Evolutionary conservation across 2,888 invertebrate species (phyloP), one percentile per base, ranked within the genome.

Genomic region (Choristoneura rosaceana): DNA sequence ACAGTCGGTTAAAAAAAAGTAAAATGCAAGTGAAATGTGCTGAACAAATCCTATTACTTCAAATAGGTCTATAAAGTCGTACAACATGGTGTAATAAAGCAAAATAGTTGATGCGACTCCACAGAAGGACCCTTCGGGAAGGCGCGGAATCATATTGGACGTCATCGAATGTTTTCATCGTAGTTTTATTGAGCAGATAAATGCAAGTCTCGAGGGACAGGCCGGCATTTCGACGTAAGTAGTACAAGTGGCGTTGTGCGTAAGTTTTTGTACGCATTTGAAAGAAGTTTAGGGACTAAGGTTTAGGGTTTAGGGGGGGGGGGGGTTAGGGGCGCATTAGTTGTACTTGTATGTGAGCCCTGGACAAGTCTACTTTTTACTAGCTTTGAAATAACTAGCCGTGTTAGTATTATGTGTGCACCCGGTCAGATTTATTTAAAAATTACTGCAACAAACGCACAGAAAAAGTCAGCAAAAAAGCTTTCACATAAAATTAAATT

Each of bases 151-250:
- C 87, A 87, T 90, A 91, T 90, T 90, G 89, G 87, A 90, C 87
- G 90, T 88, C 89, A 85, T 86, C 87, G 85, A 90, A 90, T 91
- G 90, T 90, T 88, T 89, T 89, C 89, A 89, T 90, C 82, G 84
- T 86, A 89, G 87, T 91, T 92, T 91, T 90, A 92, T 92, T 89
- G 87, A 83, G 84, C 88, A 89, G 90, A 90, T 91, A 91, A 92
- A 89, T 90, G 90, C 86, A 82, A 83, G 85, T 87, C 90, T 81
- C 83, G 75, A 77, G 91, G 90, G 89, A 86, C 79, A 79, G 84
- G 87, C 81, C 78, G 84, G 85, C 90, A 88, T 84, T 89, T 90
- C 89, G 87, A 82, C 87, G 88, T 89, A 87, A 89, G 88, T 74
- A 74, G 70, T 75, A 71, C 74, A 71, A 74, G 65, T 71, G 65